Base-by-base conservation (phyloP, 2,113 vertebrate genomes). In the Lepidothrix coronata region DNA sequence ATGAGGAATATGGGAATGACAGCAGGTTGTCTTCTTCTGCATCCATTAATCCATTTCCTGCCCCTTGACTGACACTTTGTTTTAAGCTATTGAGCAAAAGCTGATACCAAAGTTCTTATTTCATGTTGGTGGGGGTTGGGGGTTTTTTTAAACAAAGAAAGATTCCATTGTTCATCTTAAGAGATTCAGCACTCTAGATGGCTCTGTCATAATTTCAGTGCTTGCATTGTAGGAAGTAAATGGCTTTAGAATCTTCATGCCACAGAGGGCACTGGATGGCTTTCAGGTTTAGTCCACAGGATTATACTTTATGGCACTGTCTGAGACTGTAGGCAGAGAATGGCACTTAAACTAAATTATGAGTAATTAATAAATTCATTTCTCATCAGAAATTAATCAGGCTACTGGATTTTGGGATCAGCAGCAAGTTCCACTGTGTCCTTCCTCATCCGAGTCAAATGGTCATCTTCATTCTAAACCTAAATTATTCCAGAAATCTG, bases 101-200 rank as follows among this genome's bases (percentile, higher is more conserved):
- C 30, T 68, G 68, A 63, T 71, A 51, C 23, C 68, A 18, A 91
- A 86, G 22, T 78, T 81, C 57, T 68, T 86, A 18, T 89, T 95
- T 91, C 39, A n/a, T 61, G 14, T 22, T 59, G 43, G 1, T 46
- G 15, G 28, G 43, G 11, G 9, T n/a, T 85, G 72, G n/a, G 5
- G 3, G 6, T 66, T 85, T 91, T 70, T 66, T 65, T 21, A 44
- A 91, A 67, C 14, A 75, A 66, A 52, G 27, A 73, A 78, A 75
- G 19, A 62, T 86, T 37, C 25, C 33, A 46, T 71, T 72, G 61
- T 57, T 91, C 57, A 83, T 68, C 31, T 88, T 79, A 58, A 82
- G 67, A 84, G 24, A 79, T 81, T 83, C 70, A 61, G 20, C 52
- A n/a, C 24, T 95, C 86, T 84, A 94, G 73, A 96, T 91, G 77